phyloP scores from a whole-genome alignment of 1,140 invertebrate species.

The Drosophila jambulina region DNA sequence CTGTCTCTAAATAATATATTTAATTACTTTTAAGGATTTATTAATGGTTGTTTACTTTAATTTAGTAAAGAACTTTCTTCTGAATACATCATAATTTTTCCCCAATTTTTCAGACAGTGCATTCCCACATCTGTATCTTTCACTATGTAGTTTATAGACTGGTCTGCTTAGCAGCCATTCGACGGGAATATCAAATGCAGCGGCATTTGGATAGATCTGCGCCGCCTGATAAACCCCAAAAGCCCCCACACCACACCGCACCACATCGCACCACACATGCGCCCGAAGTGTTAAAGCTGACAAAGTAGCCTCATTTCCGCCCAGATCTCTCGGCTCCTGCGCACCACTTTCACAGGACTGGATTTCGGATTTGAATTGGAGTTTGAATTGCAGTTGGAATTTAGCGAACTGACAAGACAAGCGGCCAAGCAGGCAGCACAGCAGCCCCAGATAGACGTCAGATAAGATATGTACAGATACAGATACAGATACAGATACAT shows the following conservation, averaged over 20 bases:
- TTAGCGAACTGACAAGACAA: slow-evolving; percentile 9
- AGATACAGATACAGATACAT: neutral
- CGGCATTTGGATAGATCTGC: slow-evolving; percentile 47
- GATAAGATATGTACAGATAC: slow-evolving; percentile 3
- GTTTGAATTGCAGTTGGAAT: slow-evolving; percentile 9
- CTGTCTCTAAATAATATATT: no score
- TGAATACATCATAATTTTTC: no score
- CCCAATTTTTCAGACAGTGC: neutral
- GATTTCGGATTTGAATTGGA: slow-evolving; percentile 9
- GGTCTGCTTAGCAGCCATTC: slow-evolving; percentile 18
- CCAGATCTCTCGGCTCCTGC: slow-evolving; percentile 6
- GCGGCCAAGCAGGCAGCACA: slow-evolving; percentile 1
- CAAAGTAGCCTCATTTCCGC: slow-evolving; percentile 77
- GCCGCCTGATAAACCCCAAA: slow-evolving; percentile 47
- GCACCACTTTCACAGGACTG: slow-evolving; percentile 30
- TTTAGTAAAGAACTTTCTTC: no score
- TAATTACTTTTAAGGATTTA: no score
- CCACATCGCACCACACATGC: neutral
- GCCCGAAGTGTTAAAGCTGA: slow-evolving; percentile 72
- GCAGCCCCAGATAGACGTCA: slow-evolving; percentile 15
- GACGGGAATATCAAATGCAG: slow-evolving; percentile 18
- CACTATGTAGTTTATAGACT: slow-evolving; percentile 47
- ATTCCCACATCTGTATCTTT: slow-evolving; percentile 1
- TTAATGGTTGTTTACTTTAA: no score
- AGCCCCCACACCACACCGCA: neutral